Conservation (phyloP, 2,888 invertebrate genomes). For the Apotomis capreana region DNA sequence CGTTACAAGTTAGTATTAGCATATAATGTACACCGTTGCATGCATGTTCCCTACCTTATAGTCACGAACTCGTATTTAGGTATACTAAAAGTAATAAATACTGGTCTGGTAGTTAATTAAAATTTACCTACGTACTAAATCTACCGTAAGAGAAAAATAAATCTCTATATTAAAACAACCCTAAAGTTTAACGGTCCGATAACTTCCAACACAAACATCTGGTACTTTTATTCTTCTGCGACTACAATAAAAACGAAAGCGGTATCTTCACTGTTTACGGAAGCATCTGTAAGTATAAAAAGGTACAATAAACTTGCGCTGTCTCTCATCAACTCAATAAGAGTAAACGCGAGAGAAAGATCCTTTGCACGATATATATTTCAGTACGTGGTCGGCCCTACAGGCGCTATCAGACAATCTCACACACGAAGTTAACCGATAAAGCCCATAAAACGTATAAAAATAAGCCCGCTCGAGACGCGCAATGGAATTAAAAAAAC, state of each 20-base stretch:
- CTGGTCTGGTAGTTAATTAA: conserved; percentile 1
- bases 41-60: too few relatives aligned
- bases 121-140: conserved; percentile 29
- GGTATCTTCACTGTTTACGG: conserved; percentile 15
- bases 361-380: not conserved
- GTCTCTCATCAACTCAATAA: conserved; percentile 6
- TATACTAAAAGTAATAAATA: not conserved
- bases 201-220: conserved; percentile 38
- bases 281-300: conserved; percentile 10
- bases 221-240: conserved; percentile 40
- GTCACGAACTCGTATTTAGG: not conserved
- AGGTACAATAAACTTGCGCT: conserved; percentile 12
- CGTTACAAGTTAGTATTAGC: too few relatives aligned
- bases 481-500: conserved; percentile 38
- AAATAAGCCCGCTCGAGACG: conserved; percentile 38
- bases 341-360: conserved; percentile 11
- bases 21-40: too few relatives aligned
- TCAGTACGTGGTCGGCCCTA: conserved; percentile 10
- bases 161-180: conserved; percentile 33
- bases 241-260: conserved; percentile 40
- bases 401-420: conserved; percentile 39
- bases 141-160: conserved; percentile 26
- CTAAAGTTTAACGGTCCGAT: conserved; percentile 36
- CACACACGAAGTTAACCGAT: conserved; percentile 40
- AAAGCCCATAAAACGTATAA: conserved; percentile 41